Base-by-base conservation (phyloP, 2,113 vertebrate species). In the Mesitornis unicolor region DNA sequence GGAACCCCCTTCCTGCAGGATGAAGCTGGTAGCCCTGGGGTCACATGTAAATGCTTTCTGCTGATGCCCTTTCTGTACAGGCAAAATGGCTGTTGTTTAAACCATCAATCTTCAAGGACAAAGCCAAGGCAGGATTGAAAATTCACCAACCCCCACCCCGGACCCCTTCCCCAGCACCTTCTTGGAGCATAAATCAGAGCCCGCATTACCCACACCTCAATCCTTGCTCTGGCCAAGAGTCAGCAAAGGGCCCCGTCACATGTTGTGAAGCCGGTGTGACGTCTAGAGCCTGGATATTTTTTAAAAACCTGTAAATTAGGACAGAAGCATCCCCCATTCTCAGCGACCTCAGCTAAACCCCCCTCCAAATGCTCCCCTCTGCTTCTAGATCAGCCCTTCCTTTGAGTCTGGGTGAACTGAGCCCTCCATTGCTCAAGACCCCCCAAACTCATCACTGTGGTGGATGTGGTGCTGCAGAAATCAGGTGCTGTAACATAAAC, bases 371-470 rank as follows among this genome's bases (percentile, higher is more conserved):
- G 7, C 67, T 48, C 18, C 18, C 24, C 48, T 33, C 51, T 47
- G 43, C 13, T 35, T 4, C 13, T 12, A 24, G 16, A 31, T 8
- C 87, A 73, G 13, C 4, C 29, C 47, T 54, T 42, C 40, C 10
- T 35, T 22, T 28, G 33, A 21, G 13, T 26, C 21, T 40, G 8
- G 22, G 33, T 0, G 0, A 75, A 11, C 38, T 28, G 4, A 24
- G 38, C 54, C 10, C 35, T 65, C 16, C 0, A 0, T 3, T 15
- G 3, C 25, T 61, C 1, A 0, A 57, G 65, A 57, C 28, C 33
- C 25, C 38, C 24, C 59, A 8, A 4, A 14, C 59, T 31, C 76
- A 16, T 59, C 38, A 0, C 12, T 0, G 1, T 1, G 63, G 3
- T 40, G 77, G 36, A n/a, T 1, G 65, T 2, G 40, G 48, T 50